A percentile compares a stretch with the other conserved stretches of the same genome.
These are phyloP conservation scores for Antheraea yamamai DNA, from an alignment of 2,888 invertebrate genomes.

Conservation along the genomic window DNA sequence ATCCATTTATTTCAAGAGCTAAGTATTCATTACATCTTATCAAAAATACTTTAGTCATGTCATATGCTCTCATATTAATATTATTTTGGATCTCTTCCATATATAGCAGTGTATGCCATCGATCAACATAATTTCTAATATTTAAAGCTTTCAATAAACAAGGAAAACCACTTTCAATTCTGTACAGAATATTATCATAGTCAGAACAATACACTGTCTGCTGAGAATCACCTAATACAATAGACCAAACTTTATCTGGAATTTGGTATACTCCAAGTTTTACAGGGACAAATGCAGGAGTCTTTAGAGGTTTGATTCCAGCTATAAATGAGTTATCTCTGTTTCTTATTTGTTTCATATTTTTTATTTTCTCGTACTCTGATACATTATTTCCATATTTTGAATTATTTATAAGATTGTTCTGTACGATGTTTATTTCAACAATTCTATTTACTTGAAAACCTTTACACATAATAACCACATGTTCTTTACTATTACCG, in stretches of 20 bases:
- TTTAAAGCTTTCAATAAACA: constrained; percentile 75
- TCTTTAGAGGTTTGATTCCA: constrained; percentile 78
- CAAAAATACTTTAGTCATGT: constrained; percentile 85
- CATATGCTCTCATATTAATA: constrained; percentile 85
- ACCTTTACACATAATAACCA: constrained; percentile 82
- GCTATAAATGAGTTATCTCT: constrained; percentile 55
- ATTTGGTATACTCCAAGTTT: constrained; percentile 72
- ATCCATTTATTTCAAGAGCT: constrained; percentile 88
- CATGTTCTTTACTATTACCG: constrained; percentile 83
- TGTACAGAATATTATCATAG: constrained; percentile 54
- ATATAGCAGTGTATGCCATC: constrained; percentile 88
- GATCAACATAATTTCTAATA: constrained; percentile 84
- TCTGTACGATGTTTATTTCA: constrained; percentile 73
- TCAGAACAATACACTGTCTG: constrained; percentile 60
- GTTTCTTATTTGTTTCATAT: constrained; percentile 51
- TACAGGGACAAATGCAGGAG: constrained; percentile 83
- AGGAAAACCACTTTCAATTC: constrained; percentile 75
- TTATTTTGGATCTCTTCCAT: constrained; percentile 91
- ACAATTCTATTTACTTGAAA: constrained; percentile 84
- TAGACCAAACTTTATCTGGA: constrained; percentile 73
- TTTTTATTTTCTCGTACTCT: constrained; percentile 40
- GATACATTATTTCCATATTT: constrained; percentile 22
- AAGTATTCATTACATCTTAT: constrained; percentile 86
- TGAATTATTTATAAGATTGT: constrained; percentile 29
- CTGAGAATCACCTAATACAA: constrained; percentile 64